Evolutionary conservation across 2,113 vertebrate genomes (phyloP).

Genomic region (Machaerirhynchus nigripectus): DNA sequence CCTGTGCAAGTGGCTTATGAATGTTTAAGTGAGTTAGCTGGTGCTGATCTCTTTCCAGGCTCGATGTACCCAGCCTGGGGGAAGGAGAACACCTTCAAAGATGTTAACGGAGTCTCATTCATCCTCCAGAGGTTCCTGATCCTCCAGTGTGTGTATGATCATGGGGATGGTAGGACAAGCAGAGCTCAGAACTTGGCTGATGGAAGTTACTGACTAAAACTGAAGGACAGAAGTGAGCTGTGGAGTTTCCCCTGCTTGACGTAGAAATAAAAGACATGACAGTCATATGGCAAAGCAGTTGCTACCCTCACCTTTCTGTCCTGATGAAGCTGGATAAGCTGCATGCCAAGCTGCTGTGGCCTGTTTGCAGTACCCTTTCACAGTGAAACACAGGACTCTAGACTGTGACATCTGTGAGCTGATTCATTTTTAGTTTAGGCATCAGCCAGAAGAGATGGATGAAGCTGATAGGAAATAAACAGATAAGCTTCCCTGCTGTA

Average conservation of each 20-base stretch:
- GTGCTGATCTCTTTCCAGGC: background rate
- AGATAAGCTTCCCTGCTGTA: background rate
- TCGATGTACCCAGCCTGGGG: background rate
- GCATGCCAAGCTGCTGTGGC: background rate
- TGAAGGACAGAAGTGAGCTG: background rate
- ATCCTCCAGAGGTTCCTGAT: background rate
- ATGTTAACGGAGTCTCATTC: background rate
- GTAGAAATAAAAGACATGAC: background rate
- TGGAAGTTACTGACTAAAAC: background rate
- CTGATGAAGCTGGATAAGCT: background rate
- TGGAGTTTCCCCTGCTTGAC: background rate
- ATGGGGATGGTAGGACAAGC: background rate
- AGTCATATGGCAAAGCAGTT: background rate
- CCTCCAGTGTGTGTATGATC: background rate
- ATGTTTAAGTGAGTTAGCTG: background rate
- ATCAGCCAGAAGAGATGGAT: background rate
- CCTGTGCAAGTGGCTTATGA: background rate
- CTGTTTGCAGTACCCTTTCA: background rate
- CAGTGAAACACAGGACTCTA: background rate
- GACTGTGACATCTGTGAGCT: background rate
- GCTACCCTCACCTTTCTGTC: background rate
- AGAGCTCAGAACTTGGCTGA: background rate
- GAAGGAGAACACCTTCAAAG: background rate
- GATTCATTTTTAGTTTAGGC: background rate
- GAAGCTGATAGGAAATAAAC: background rate